Base-by-base conservation (phyloP, 1,140 invertebrate genomes). In the Caenorhabditis elegans region DNA sequence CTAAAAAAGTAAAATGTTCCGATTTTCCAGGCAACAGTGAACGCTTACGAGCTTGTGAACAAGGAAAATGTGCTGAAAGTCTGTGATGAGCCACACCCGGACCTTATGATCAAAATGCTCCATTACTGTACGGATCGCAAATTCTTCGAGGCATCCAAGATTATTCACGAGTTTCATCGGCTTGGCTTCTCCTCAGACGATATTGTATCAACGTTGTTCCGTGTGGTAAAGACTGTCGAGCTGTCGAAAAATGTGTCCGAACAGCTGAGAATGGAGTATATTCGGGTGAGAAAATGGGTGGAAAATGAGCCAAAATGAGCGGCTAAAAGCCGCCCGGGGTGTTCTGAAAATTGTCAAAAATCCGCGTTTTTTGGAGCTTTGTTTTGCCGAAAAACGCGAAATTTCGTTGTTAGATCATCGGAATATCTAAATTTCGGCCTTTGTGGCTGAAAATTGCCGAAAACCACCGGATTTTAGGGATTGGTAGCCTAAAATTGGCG, bases 61-160 rank as follows among this genome's bases (percentile, higher is more conserved):
- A 93, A 93, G 82, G 94, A 95, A 88, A 97, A 98, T 93, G 97
- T 99, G n/a, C 99, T 98, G 88, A 99, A 98, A 92, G 96, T 99
- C 17, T 99, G 98, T 90, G 98, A 99, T 91, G 97, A 99, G 90
- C 97, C 98, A 0, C 96, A 99, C 92, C 98, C 98, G 8, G 91
- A 97, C 82, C 89, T 97, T 0, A 93, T 99, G 11, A 94, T 95
- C 90, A 93, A 94, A 84, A 98, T 99, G 95, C 91, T 99, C 70
- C 92, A 95, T 79, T 92, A 93, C 87, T 99, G 90, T 78, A 51
- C 86, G 8, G 80, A 93, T 65, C 93, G 93, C 47, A 83, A 86
- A 17, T 78, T 86, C 13, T 76, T 77, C 24, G 70, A 80, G 17
- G 85, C 80, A 3, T n/a, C n/a, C 4, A 49, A 78, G 24, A 65